Conservation (phyloP, 2,797 vertebrate species). For the Propithecus perrieri region DNA sequence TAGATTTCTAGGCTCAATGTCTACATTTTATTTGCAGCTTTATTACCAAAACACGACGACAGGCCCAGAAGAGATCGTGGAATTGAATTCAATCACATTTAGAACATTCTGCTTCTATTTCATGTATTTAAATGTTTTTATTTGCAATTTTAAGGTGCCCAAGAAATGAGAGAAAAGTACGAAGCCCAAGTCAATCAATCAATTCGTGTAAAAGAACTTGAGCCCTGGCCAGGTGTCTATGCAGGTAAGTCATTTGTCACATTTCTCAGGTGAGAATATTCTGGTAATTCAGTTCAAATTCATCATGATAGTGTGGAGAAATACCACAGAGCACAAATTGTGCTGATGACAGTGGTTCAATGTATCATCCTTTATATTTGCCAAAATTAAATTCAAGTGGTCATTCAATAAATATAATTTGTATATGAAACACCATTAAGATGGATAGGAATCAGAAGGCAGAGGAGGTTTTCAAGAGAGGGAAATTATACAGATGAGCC, state of each 20-base stretch:
- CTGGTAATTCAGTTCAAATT: background rate
- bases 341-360: background rate
- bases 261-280: background rate
- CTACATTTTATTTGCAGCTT: background rate
- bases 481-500: background rate
- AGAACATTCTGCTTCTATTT: slow-evolving; percentile 17
- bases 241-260: background rate
- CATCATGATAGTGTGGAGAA: background rate
- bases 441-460: background rate
- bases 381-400: background rate
- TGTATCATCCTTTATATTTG: background rate
- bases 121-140: background rate
- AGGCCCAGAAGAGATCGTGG: background rate
- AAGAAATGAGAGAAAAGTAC: background rate
- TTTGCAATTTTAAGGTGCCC: background rate
- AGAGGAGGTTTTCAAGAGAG: background rate
- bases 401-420: background rate
- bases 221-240: background rate
- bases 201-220: background rate
- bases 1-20: background rate
- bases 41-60: background rate
- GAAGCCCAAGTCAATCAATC: background rate
- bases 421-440: background rate
- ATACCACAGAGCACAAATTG: background rate
- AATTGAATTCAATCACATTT: background rate